A percentile compares a stretch with the other conserved stretches of the same genome.
Conservation (phyloP, 2,113 vertebrate species). For the Garra rufa region DNA sequence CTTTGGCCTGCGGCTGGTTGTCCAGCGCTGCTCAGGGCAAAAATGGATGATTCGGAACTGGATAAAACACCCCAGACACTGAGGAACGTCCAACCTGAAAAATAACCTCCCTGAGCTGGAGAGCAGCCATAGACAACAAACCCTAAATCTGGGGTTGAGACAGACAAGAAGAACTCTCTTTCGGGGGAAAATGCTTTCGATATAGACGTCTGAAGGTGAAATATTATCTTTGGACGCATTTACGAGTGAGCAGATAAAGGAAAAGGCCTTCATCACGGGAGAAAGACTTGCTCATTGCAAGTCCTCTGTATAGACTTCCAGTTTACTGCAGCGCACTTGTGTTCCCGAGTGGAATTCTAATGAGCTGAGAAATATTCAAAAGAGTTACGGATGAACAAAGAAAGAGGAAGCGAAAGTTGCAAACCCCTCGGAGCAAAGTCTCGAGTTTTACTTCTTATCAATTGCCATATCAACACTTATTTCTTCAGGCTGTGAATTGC, state of each 20-base stretch:
- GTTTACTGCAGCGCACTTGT: background rate
- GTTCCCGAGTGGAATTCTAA: background rate
- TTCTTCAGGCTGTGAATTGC: slow-evolving; percentile 63
- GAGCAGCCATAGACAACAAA: slow-evolving; percentile 39
- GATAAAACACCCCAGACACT: slow-evolving; percentile 89
- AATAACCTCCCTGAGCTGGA: slow-evolving; percentile 47
- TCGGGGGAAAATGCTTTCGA: slow-evolving; percentile 58
- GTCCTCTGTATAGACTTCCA: background rate
- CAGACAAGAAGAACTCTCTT: background rate
- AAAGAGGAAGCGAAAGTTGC: background rate
- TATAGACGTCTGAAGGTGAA: slow-evolving; percentile 60
- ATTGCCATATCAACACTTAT: slow-evolving; percentile 62
- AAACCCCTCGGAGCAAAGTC: background rate
- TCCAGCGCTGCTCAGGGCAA: slow-evolving; percentile 96
- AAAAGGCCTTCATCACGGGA: slow-evolving; percentile 52
- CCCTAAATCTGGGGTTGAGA: slow-evolving; percentile 5
- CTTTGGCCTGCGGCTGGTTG: slow-evolving; percentile 92
- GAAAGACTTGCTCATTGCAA: slow-evolving; percentile 7
- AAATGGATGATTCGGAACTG: slow-evolving; percentile 99
- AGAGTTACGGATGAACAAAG: slow-evolving; percentile 2
- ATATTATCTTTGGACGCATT: slow-evolving; percentile 60
- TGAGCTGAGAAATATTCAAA: slow-evolving; percentile 20
- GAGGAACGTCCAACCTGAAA: slow-evolving; percentile 63
- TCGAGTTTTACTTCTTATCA: slow-evolving; percentile 52
- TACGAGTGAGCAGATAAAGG: slow-evolving; percentile 38